Evolutionary conservation across 2,888 invertebrate species (phyloP).

Genomic region (Myopa testacea): DNA sequence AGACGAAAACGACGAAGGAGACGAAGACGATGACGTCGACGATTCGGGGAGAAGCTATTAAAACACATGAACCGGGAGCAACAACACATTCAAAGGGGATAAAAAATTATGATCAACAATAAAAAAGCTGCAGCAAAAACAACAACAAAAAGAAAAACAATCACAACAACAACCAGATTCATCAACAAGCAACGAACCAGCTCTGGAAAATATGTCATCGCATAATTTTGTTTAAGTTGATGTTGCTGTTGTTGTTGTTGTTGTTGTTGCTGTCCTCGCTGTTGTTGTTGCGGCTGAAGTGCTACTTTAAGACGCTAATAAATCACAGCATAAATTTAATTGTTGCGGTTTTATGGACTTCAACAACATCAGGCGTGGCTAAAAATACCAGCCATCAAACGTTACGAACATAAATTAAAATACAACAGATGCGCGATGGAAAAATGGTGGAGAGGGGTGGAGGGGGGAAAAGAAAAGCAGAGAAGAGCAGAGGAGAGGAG

Average conservation of each 20-base stretch:
- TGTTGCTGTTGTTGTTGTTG: background rate
- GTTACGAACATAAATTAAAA: slow-evolving; percentile 4
- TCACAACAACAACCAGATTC: background rate
- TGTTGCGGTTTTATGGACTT: background rate
- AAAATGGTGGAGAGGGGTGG: background rate
- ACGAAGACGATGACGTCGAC: background rate
- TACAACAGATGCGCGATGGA: background rate
- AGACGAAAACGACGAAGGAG: too few species aligned
- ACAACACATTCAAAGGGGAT: background rate
- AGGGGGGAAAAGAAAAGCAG: background rate
- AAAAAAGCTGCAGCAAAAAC: background rate
- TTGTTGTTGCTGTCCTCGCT: background rate
- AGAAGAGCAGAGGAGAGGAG: background rate
- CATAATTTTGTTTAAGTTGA: background rate
- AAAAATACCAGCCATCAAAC: background rate
- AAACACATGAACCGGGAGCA: background rate
- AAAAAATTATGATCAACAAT: background rate
- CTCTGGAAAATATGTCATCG: slow-evolving; percentile 1
- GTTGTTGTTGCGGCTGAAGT: background rate
- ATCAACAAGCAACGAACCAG: too few species aligned
- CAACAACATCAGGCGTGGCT: background rate
- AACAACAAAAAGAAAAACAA: background rate
- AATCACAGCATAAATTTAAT: slow-evolving; percentile 5
- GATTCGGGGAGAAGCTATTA: background rate
- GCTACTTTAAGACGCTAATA: slow-evolving; percentile 1